Conservation (phyloP, 2,113 vertebrate species). For the Erythrocercus mccallii region DNA sequence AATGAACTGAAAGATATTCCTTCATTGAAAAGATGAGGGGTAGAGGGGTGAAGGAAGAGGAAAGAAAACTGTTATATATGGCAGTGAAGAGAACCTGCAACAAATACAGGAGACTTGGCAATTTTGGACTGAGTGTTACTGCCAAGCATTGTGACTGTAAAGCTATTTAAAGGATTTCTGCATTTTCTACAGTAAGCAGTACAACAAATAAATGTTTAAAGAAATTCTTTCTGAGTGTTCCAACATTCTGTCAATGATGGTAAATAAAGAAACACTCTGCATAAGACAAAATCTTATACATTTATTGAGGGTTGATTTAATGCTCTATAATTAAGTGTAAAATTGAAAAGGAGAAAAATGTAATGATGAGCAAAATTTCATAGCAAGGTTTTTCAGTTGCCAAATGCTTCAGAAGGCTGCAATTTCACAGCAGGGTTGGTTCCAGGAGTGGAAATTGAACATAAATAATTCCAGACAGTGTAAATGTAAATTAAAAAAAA, state of each 20-base stretch:
- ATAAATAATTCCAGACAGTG: constrained; percentile 21
- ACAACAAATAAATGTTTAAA: constrained; percentile 19
- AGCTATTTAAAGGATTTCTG: neutral
- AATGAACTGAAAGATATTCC: neutral
- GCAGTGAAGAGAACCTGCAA: neutral
- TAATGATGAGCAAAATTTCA: constrained; percentile 37
- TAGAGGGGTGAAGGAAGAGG: neutral
- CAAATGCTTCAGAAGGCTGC: constrained; percentile 39
- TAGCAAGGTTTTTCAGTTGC: neutral
- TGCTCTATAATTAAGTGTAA: constrained; percentile 45
- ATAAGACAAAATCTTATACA: neutral
- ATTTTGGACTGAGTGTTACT: neutral
- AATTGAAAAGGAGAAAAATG: constrained; percentile 38
- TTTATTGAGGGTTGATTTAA: constrained; percentile 7
- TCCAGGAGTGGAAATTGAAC: constrained; percentile 35
- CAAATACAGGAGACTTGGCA: neutral
- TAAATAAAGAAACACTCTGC: neutral
- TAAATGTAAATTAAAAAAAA: neutral
- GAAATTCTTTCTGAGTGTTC: neutral
- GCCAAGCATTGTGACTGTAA: neutral
- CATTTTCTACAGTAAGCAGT: neutral
- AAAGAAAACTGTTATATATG: neutral
- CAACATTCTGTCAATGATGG: neutral
- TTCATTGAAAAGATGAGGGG: neutral
- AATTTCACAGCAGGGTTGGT: constrained; percentile 31